phyloP scores from a whole-genome alignment of 2,888 invertebrate species.

The Bombylius major region DNA sequence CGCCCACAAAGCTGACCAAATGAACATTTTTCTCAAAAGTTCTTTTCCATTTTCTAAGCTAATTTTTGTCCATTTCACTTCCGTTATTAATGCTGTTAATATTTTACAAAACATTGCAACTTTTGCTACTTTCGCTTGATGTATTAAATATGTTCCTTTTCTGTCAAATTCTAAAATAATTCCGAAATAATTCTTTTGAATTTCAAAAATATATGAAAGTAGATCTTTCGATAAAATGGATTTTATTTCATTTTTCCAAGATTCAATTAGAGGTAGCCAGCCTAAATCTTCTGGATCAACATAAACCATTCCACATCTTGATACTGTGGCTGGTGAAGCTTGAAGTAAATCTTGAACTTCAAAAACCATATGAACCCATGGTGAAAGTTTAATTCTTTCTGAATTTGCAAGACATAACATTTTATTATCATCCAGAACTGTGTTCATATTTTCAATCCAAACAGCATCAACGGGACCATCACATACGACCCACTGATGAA shows the following conservation, averaged over 20 bases:
- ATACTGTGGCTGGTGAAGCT: slow-evolving; percentile 84
- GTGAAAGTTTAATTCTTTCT: slow-evolving; percentile 77
- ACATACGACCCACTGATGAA: slow-evolving; percentile 85
- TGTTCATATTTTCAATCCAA: slow-evolving; percentile 92
- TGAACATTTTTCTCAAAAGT: slow-evolving; percentile 62
- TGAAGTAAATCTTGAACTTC: slow-evolving; percentile 75
- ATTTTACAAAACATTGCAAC: slow-evolving; percentile 61
- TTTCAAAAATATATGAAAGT: slow-evolving; percentile 47
- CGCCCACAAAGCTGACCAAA: slow-evolving; percentile 74
- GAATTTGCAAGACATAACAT: slow-evolving; percentile 87
- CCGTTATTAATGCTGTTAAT: slow-evolving; percentile 53
- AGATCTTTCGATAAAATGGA: slow-evolving; percentile 42
- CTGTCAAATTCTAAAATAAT: slow-evolving; percentile 52
- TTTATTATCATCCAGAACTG: slow-evolving; percentile 85
- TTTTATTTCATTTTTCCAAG: slow-evolving; percentile 53
- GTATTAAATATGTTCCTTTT: slow-evolving; percentile 57
- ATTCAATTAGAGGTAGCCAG: slow-evolving; percentile 66
- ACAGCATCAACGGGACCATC: slow-evolving; percentile 88
- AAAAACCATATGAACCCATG: slow-evolving; percentile 82
- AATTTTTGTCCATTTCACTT: slow-evolving; percentile 41
- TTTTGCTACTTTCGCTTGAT: slow-evolving; percentile 78
- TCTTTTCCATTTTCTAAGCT: slow-evolving; percentile 44
- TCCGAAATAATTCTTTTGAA: slow-evolving; percentile 55
- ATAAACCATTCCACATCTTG: slow-evolving; percentile 79
- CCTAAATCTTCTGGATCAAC: slow-evolving; percentile 73